phyloP scores from a whole-genome alignment of 2,888 invertebrate species.

The Melipona bicolor region DNA sequence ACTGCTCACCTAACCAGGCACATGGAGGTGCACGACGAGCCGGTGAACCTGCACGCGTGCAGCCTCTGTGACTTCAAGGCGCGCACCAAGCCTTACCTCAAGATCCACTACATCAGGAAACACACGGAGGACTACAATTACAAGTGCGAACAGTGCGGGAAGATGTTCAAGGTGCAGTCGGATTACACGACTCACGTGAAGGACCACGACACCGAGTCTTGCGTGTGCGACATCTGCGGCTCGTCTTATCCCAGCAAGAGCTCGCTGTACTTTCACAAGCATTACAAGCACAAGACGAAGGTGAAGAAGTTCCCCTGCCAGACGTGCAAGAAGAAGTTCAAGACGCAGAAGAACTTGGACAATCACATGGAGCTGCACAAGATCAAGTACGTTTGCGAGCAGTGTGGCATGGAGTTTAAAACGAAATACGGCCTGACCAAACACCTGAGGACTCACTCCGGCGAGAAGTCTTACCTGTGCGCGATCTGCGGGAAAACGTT shows the following conservation, averaged over 20 bases:
- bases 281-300: slow-evolving; percentile 79
- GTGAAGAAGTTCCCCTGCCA: slow-evolving; percentile 77
- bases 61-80: slow-evolving; percentile 78
- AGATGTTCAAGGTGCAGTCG: slow-evolving; percentile 85
- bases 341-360: slow-evolving; percentile 79
- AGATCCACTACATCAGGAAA: slow-evolving; percentile 79
- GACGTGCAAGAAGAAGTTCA: slow-evolving; percentile 78
- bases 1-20: slow-evolving; percentile 75
- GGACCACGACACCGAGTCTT: slow-evolving; percentile 79
- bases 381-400: slow-evolving; percentile 80
- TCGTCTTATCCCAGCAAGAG: slow-evolving; percentile 78
- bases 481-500: slow-evolving; percentile 80
- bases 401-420: slow-evolving; percentile 81
- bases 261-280: slow-evolving; percentile 80
- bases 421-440: slow-evolving; percentile 79
- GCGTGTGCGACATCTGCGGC: slow-evolving; percentile 81
- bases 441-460: slow-evolving; percentile 78
- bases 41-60: slow-evolving; percentile 73
- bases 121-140: slow-evolving; percentile 84
- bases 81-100: slow-evolving; percentile 78
- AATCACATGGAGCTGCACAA: slow-evolving; percentile 77
- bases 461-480: slow-evolving; percentile 79
- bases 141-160: slow-evolving; percentile 86
- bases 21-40: slow-evolving; percentile 79
- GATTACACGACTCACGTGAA: slow-evolving; percentile 85